Evolutionary conservation across 2,113 vertebrate species (phyloP), one percentile per base, ranked within the genome.

Genomic region (Polyodon spathula): DNA sequence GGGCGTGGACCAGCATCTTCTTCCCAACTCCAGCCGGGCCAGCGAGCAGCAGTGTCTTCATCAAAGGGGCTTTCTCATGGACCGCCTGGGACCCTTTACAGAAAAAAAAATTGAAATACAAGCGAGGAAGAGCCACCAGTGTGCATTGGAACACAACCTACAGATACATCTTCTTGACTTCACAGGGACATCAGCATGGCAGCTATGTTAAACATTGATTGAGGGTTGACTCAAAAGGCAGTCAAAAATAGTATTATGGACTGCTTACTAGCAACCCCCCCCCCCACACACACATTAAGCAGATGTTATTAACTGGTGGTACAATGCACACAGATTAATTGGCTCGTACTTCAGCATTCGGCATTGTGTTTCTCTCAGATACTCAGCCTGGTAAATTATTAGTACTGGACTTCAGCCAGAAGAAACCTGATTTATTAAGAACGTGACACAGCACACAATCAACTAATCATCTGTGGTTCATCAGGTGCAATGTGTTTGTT

Each of bases 21-120:
- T 94, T 93, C 0, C 90, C 92, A 1, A 92, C 88, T 0, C 90
- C 89, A 0, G 74, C 1, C 0, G 91, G 90, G 16, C 92, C 92
- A 0, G 78, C 81, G 66, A 94, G 64, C 56, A 93, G 60, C 65
- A 93, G 40, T 0, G 89, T 75, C 62, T 88, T 88, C 68, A 86
- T 81, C 61, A 82, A 1, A 0, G 89, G 91, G 2, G 85, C 88
- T 0, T 83, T 88, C 77, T 88, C 81, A 0, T 88, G 89, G 43
- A 93, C 85, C 0, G 54, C 68, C 4, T 85, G 81, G 6, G 88
- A 92, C 7, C 90, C 92, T 93, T 66, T 8, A 56, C 40, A 27
- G 67, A 65, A 57, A 73, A 69, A 41, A 54, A 51, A 69, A 27
- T 27, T 57, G 64, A 0, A 42, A 66, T 8, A 14, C 14, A 14